Base-by-base conservation (phyloP, 1,140 invertebrate genomes). In the Bacillus rossius region DNA sequence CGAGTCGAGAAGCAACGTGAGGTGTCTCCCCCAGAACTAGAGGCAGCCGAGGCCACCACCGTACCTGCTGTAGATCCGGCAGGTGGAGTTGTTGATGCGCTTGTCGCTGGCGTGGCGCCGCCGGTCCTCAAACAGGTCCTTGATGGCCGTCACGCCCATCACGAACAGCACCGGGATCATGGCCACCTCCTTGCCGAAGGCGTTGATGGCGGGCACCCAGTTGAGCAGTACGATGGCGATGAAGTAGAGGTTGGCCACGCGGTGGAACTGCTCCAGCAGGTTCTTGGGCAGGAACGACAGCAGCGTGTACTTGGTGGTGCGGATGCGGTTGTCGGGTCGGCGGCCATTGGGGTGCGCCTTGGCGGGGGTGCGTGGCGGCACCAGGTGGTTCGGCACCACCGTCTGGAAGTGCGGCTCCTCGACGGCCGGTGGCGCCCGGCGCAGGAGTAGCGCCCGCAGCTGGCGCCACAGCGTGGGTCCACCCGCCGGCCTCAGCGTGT, bases 201-300 rank as follows among this genome's bases (percentile, higher is more conserved):
- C 95, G 76, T 92, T 94, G 34, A 96, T 91, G 13, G 85, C 82
- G 5, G 94, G 94, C 66, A 97, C 85, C 91, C 92, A 98, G 76
- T 98, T 97, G 42, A 96, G 79, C 60, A 98, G 77, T 55, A 98
- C 92, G 66, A 99, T 97, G 70, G 96, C 92, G 68, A 99, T 88
- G 77, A 99, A 99, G 77, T 99, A 99, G 60, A 98, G 79, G 81
- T 99, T 99, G 38, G 96, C 96, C 69, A 97, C 92, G 25, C 94
- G 84, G 75, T 96, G 94, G 77, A 98, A 98, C 76, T 99, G 96
- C 77, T 99, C 96, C 71, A 98, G 84, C 20, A 99, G 75, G 77
- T 99, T 99, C 72, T 96, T 94, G 10, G 96, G 95, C 66, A 99
- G 77, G 76, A 99, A 99, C 67, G 90, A 95, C 29, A 98, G 77